Evolutionary conservation across 2,888 invertebrate species (phyloP), one percentile per base, ranked within the genome.

Genomic region (Diarsia dahlii): DNA sequence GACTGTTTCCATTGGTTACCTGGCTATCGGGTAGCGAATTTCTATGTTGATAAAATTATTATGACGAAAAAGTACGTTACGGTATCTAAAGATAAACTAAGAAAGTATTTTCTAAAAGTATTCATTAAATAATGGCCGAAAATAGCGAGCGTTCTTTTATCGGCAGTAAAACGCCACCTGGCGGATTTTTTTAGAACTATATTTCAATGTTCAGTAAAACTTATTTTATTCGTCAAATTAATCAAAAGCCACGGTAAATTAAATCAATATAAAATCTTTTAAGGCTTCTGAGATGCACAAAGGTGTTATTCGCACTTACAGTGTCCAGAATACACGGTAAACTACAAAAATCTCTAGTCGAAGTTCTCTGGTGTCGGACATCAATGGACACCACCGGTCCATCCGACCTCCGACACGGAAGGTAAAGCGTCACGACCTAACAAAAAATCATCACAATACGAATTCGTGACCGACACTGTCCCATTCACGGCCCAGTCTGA

Each of bases 401-500:
- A 85, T 74, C 86, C 94, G 93, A 95, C 94, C 95, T 93, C 93
- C 93, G 95, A 95, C 95, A 94, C 95, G 94, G 94, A 94, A 95
- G 94, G 92, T 89, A 80, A 89, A 89, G 74, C 88, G 89, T 88
- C 91, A 93, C 90, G 91, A 90, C 88, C 87, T 77, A 46, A 91
- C 91, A 95, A 96, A 95, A 94, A 95, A 93, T 86, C 81, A 82
- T 89, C 91, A 93, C 92, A 95, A 95, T 88, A 88, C 87, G 64
- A 79, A 73, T 76, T 94, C 96, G 95, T 96, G 96, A 95, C 93
- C 81, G 80, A 80, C 80, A 83, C 88, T 85, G 80, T 84, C 90
- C 91, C 95, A 94, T 95, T 95, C 94, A 95, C 90, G 87, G 89
- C 93, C 87, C 85, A 86, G 89, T 88, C 91, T 93, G 95, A 93